Evolutionary conservation across 2,113 vertebrate species (phyloP), one percentile per base, ranked within the genome.

Genomic region (Conger conger): DNA sequence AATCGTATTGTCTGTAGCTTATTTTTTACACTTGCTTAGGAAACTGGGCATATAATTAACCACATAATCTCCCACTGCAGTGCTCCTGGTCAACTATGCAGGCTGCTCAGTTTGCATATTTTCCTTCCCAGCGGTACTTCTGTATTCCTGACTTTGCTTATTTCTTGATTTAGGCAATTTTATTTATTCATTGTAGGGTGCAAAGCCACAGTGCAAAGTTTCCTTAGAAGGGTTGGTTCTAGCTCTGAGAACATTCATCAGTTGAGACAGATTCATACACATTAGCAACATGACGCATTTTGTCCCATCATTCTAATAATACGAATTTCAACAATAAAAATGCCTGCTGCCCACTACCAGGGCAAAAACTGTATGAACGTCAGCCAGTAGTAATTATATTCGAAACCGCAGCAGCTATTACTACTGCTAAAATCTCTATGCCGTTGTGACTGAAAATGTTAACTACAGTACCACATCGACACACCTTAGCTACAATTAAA

Each of bases 361-460:
- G n/a, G 17, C 20, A 68, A 68, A 68, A 8, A 68, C 27, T 68
- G 5, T 68, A n/a, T n/a, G 3, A 27, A n/a, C 2, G 7, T 68
- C 57, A 60, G 57, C 57, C 4, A 60, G 3, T 18, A n/a, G 27
- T 68, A 68, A 68, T n/a, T n/a, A 68, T n/a, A 27, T 68, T 68
- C n/a, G n/a, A 68, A 1, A n/a, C 9, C 3, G 27, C 54, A 27
- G 20, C 60, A n/a, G 20, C 27, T n/a, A n/a, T 27, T 20, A 60
- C 57, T 23, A n/a, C 60, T 68, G 7, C 3, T 50, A 20, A 81
- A 45, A 35, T 45, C 8, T 54, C 76, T 16, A 63, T 38, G 68
- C 42, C 6, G 54, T 83, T 84, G 79, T 57, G 79, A 84, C 83
- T 68, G 20, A 27, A n/a, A n/a, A 68, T 27, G n/a, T 27, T 57